Evolutionary conservation across 2,888 invertebrate species (phyloP), one percentile per base, ranked within the genome.

Genomic region (Pyrrhia umbra): DNA sequence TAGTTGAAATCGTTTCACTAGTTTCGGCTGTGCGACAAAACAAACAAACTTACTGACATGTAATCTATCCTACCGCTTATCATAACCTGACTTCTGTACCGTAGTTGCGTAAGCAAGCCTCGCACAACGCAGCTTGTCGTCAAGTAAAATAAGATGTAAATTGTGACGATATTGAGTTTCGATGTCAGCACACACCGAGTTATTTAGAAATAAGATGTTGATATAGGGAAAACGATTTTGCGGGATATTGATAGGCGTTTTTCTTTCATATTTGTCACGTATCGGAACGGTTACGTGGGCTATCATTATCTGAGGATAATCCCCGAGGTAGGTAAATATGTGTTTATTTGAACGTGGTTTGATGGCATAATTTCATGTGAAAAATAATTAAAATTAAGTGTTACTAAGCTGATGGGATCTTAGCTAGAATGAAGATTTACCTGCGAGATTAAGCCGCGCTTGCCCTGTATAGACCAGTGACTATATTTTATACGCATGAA

Each of bases 131-230:
- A 25, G 8, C 13, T 13, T 37, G 21, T 9, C 9, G 20, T 21
- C 18, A 39, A n/a, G 20, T 43, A n/a, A 23, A 34, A 55, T 34
- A 62, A n/a, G 46, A 76, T 51, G 46, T 39, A 76, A 70, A 70
- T 70, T 70, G 46, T 71, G 42, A 46, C 63, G 46, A 55, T 70
- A 70, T 70, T 70, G 64, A 70, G 71, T 70, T 47, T 70, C 39
- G 64, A 47, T 51, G 68, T 75, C 69, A 75, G 59, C 75, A 68
- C 2, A 75, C 46, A 68, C 40, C 40, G 50, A 55, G 64, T 76
- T 30, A 70, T 76, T 76, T 70, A 77, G 42, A 76, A 62, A 70
- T 55, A 63, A 50, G 16, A 47, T 71, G 72, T 71, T 51, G 77
- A 70, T 62, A 63, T 8, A 47, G 42, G 50, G 21, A 47, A 76